Conservation (phyloP, 2,113 vertebrate genomes). For the Aplodontia rufa region DNA sequence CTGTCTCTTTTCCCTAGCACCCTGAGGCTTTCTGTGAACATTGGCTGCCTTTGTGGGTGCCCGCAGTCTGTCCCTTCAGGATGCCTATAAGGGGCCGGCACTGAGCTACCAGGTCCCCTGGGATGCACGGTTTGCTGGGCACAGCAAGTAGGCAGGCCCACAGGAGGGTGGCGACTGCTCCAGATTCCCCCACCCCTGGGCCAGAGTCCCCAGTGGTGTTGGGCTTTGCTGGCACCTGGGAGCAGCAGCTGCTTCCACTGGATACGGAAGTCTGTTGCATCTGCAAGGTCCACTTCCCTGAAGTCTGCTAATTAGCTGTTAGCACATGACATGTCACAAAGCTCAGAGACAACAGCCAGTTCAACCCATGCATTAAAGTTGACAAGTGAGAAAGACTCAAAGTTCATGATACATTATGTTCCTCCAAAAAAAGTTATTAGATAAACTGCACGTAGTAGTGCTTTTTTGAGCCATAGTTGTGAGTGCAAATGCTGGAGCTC, state of each 20-base stretch:
- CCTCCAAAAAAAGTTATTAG: neutral
- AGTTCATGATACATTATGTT: neutral
- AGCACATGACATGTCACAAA: conserved; percentile 34
- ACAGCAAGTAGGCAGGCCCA: neutral
- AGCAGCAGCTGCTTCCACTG: neutral
- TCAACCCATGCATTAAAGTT: neutral
- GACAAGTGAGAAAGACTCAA: neutral
- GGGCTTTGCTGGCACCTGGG: neutral
- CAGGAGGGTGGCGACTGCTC: neutral
- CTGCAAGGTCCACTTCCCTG: conserved; percentile 20
- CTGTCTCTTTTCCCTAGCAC: neutral
- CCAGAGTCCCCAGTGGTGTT: neutral
- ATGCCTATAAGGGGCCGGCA: neutral
- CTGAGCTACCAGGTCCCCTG: neutral
- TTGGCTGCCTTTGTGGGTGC: neutral
- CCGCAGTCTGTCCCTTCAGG: neutral
- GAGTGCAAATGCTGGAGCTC: neutral
- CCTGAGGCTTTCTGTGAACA: neutral
- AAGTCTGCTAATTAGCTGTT: conserved; percentile 59
- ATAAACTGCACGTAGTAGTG: neutral
- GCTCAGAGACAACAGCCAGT: conserved; percentile 30
- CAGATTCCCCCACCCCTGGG: neutral
- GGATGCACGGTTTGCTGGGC: neutral
- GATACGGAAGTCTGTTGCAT: neutral
- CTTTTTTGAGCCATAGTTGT: neutral